Conservation (phyloP, 2,888 invertebrate species). For the Nudaria mundana region DNA sequence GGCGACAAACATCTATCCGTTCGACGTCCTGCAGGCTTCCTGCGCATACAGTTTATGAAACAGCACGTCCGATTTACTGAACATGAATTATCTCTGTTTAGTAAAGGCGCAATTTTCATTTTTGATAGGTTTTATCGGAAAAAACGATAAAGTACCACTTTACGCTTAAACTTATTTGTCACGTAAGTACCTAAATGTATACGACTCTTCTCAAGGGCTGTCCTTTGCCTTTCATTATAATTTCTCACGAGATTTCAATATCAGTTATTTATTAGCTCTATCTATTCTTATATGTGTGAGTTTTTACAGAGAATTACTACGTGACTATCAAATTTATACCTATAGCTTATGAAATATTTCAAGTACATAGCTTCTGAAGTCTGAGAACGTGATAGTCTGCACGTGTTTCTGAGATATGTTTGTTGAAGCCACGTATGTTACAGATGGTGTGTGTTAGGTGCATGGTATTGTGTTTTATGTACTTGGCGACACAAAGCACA, state of each 20-base stretch:
- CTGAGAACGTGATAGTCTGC: slow-evolving; percentile 36
- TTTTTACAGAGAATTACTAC: slow-evolving; percentile 25
- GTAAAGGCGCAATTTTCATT: too few relatives aligned
- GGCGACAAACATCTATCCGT: too few relatives aligned
- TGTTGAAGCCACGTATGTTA: slow-evolving; percentile 11
- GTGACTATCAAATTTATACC: slow-evolving; percentile 29
- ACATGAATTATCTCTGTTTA: too few relatives aligned
- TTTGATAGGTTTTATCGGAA: too few relatives aligned
- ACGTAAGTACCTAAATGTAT: too few relatives aligned
- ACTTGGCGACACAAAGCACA: slow-evolving; percentile 51
- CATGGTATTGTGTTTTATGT: slow-evolving; percentile 45
- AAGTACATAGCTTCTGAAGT: too few relatives aligned
- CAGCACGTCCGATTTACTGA: too few relatives aligned
- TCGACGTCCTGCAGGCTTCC: too few relatives aligned
- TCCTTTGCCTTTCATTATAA: slow-evolving; percentile 6
- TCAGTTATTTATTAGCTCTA: slow-evolving; percentile 4
- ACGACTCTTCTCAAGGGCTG: slow-evolving; percentile 14
- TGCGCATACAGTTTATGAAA: too few relatives aligned
- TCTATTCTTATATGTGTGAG: slow-evolving; percentile 3
- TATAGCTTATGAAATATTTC: slow-evolving; percentile 29
- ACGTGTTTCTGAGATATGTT: slow-evolving; percentile 33
- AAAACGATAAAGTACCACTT: too few relatives aligned
- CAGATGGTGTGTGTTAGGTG: slow-evolving; percentile 26
- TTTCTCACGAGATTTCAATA: slow-evolving; percentile 4
- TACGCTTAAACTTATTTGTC: too few relatives aligned